Evolutionary conservation across 2,888 invertebrate genomes (phyloP), one percentile per base, ranked within the genome.

Genomic region (Diplolepis rosae): DNA sequence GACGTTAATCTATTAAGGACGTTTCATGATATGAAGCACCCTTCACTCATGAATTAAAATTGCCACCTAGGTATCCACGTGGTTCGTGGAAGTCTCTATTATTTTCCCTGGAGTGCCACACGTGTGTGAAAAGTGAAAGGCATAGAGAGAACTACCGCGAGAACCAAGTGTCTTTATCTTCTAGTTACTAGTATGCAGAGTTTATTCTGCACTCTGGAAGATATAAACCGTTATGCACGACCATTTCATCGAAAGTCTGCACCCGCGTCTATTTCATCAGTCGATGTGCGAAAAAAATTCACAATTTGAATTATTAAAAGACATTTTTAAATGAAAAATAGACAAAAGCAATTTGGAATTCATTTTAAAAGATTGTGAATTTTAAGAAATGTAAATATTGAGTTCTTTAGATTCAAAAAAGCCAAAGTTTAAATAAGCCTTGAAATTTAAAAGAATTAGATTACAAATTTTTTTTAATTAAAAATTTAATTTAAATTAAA

Each of bases 101-200:
- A 75, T 73, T 80, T 81, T 74, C 71, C 77, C 56, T 72, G 73
- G 76, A 78, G 54, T 61, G 50, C 9, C 72, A 77, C 79, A 78
- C 79, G 81, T 81, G 81, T 76, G 72, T 72, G 72, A 75, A 76
- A 82, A 83, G 83, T 83, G 83, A 83, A 83, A 83, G 83, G 83
- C 77, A 79, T 76, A 74, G 75, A 77, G 75, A 48, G 22, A 48
- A 48, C 3, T 48, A 11, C 48, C 48, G 48, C 48, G 48, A 61
- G 61, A 61, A 61, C 35, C 61, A 4, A 61, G 61, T 61, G 39
- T 61, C 39, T 61, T 39, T 39, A 61, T 61, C 61, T 61, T 39
- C 22, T 24, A 61, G 30, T 24, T 35, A 48, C 22, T 48, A 18
- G 4, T 24, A 61, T 61, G 39, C 61, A 61, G 27, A 61, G 39